These are phyloP conservation scores for Arion vulgaris DNA, from an alignment of 1,140 invertebrate species.

Conservation along the genomic window DNA sequence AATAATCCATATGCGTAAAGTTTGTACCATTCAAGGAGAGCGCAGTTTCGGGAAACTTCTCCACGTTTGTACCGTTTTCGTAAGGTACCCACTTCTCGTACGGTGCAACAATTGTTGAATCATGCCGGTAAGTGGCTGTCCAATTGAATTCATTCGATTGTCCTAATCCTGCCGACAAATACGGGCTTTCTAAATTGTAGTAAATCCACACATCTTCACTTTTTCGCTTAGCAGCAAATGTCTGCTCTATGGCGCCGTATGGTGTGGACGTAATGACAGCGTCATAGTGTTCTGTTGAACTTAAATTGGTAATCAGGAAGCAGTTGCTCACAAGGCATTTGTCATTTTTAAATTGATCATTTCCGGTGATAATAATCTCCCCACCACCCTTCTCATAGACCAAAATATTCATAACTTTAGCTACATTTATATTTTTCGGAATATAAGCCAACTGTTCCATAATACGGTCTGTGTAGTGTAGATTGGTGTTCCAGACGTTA, in stretches of 20 bases:
- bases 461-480: not conserved
- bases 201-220: not conserved
- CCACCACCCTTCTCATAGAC: not conserved
- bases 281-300: not conserved
- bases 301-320: not conserved
- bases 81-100: conserved; percentile 83
- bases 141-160: conserved; percentile 81
- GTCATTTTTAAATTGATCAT: not conserved
- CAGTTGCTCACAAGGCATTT: not conserved
- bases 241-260: too few species aligned
- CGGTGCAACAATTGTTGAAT: conserved; percentile 95
- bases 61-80: conserved; percentile 15
- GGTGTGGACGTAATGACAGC: not conserved
- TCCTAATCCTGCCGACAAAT: not conserved
- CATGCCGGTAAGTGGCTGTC: conserved; percentile 88
- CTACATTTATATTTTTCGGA: not conserved
- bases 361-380: not conserved
- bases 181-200: not conserved
- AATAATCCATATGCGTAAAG: conserved; percentile 46
- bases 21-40: not conserved
- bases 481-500: not conserved
- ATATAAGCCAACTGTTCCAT: not conserved
- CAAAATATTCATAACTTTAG: not conserved
- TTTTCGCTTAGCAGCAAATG: not conserved
- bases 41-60: not conserved